These are phyloP conservation scores for Pristionchus japonicus DNA, from an alignment of 2,888 invertebrate genomes.

Conservation along the genomic window DNA sequence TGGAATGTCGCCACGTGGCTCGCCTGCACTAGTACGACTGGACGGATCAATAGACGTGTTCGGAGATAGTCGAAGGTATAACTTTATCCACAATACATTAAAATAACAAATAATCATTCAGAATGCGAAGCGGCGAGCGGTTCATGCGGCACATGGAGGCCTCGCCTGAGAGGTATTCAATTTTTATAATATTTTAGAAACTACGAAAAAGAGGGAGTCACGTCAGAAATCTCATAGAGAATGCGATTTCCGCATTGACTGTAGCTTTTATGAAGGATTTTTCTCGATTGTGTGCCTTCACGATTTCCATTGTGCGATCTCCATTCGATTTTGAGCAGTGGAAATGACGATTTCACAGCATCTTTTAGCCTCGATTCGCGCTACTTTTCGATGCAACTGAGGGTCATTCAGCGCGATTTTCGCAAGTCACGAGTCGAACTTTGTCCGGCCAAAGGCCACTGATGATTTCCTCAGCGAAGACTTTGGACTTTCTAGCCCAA, in stretches of 20 bases:
- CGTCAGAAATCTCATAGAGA: not conserved
- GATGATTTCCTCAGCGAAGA: not conserved
- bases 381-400: not conserved
- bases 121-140: constrained; percentile 34
- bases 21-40: constrained; percentile 19
- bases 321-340: not conserved
- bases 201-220: not conserved
- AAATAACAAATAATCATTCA: not conserved
- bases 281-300: not conserved
- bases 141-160: constrained; percentile 41
- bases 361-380: not conserved
- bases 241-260: not conserved
- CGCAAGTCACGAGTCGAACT: not conserved
- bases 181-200: no score
- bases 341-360: not conserved
- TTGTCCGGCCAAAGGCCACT: not conserved
- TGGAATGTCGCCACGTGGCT: not conserved
- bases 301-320: not conserved
- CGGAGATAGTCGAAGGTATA: constrained; percentile 26
- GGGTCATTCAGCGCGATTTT: not conserved
- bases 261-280: not conserved
- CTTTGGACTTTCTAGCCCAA: not conserved
- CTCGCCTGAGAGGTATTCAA: constrained; percentile 24
- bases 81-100: no score
- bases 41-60: constrained; percentile 37